phyloP scores from a whole-genome alignment of 1,140 invertebrate species.

The Nomia melanderi region DNA sequence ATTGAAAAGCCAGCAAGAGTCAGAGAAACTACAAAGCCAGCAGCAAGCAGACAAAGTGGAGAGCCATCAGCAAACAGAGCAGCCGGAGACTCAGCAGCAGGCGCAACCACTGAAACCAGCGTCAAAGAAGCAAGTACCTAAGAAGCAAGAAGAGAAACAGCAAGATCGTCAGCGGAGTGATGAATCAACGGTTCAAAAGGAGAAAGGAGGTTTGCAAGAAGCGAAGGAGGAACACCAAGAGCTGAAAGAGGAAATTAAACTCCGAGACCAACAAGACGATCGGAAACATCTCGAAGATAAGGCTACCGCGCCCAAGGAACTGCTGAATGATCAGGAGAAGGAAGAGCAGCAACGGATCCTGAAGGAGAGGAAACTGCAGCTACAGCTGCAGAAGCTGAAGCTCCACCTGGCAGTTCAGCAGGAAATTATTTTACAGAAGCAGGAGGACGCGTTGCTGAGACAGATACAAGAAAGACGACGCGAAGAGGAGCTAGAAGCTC shows the following conservation, averaged over 20 bases:
- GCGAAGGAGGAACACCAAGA: neutral
- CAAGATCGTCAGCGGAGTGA: neutral
- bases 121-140: neutral
- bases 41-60: neutral
- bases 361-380: constrained; percentile 5
- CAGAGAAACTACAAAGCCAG: constrained; percentile 27
- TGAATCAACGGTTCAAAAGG: no score
- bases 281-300: constrained; percentile 8
- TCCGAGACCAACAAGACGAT: constrained; percentile 13
- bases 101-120: neutral
- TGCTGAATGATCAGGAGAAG: neutral
- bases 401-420: neutral
- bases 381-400: neutral
- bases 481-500: constrained; percentile 11
- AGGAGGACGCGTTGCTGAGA: constrained; percentile 9
- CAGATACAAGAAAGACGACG: neutral
- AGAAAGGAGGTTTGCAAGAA: no score
- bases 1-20: neutral
- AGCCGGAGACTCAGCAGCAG: constrained; percentile 5
- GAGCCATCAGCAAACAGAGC: constrained; percentile 8
- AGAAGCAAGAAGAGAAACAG: neutral
- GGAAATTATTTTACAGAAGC: neutral
- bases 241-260: neutral
- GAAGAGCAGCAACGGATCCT: neutral
- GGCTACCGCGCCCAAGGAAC: neutral